Evolutionary conservation across 2,113 vertebrate species (phyloP).

Genomic region (Benitochromis conjunctus): DNA sequence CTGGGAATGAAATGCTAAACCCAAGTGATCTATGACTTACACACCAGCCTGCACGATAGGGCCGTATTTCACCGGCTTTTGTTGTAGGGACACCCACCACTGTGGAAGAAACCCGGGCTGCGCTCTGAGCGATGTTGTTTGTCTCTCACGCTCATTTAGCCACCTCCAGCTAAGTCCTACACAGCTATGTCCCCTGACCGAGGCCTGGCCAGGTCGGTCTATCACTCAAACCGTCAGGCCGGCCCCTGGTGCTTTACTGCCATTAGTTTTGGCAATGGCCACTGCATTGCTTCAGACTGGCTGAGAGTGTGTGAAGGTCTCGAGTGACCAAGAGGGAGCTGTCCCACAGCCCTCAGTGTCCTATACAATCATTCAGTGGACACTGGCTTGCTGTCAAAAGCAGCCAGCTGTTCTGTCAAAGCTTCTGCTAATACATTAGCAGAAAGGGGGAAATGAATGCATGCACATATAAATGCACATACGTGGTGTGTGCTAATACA

Average conservation of each 20-base stretch:
- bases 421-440: neutral
- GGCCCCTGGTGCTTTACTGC: slow-evolving; percentile 26
- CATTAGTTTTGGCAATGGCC: slow-evolving; percentile 52
- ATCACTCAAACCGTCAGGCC: slow-evolving; percentile 45
- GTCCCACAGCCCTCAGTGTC: slow-evolving; percentile 33
- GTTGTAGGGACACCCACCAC: slow-evolving; percentile 30
- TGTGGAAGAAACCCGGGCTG: neutral
- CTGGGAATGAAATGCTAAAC: slow-evolving; percentile 27
- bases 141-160: slow-evolving; percentile 21
- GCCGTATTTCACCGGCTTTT: slow-evolving; percentile 53
- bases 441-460: neutral
- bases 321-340: slow-evolving; percentile 15
- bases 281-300: slow-evolving; percentile 41
- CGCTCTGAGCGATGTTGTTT: slow-evolving; percentile 25
- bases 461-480: neutral
- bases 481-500: slow-evolving; percentile 8
- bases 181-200: slow-evolving; percentile 15
- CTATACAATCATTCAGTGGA: slow-evolving; percentile 35
- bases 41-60: slow-evolving; percentile 26
- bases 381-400: slow-evolving; percentile 4
- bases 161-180: slow-evolving; percentile 22
- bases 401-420: neutral
- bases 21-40: slow-evolving; percentile 40
- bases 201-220: slow-evolving; percentile 14
- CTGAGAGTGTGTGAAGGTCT: slow-evolving; percentile 28